A percentile compares a stretch with the other conserved stretches of the same genome.
Conservation (phyloP, 2,797 vertebrate genomes). For the Ciconia nigra region DNA sequence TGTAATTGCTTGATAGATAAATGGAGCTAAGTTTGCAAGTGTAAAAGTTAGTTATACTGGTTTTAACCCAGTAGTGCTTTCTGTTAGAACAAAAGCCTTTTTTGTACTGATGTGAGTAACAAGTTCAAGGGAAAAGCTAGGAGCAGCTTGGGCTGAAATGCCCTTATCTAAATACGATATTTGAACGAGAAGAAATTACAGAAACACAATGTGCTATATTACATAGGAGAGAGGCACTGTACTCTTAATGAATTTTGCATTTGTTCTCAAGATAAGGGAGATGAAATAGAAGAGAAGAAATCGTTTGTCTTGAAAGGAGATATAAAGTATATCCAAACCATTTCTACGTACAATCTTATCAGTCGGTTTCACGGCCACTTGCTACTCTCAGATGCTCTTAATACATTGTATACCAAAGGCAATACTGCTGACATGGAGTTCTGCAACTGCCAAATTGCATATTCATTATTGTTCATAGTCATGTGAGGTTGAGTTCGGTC, state of each 20-base stretch:
- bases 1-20: not conserved
- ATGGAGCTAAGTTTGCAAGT: not conserved
- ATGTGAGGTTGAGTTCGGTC: conserved; percentile 9
- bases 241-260: not conserved
- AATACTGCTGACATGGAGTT: conserved; percentile 8
- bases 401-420: not conserved
- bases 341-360: conserved; percentile 1
- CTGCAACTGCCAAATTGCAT: conserved; percentile 20
- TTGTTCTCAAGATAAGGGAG: conserved; percentile 21
- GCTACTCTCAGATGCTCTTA: conserved; percentile 12
- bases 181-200: not conserved
- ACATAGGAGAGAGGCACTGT: not conserved
- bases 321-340: not conserved
- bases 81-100: conserved; percentile 9
- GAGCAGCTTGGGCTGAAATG: not conserved
- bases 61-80: not conserved
- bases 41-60: not conserved
- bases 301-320: not conserved
- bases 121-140: not conserved
- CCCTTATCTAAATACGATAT: not conserved
- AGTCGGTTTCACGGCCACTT: not conserved
- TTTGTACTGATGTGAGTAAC: not conserved
- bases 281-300: conserved; percentile 12
- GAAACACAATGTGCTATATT: not conserved
- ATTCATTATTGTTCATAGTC: conserved; percentile 30